Evolutionary conservation across 2,888 invertebrate genomes (phyloP), one percentile per base, ranked within the genome.

Genomic region (Gymnosoma rotundatum): DNA sequence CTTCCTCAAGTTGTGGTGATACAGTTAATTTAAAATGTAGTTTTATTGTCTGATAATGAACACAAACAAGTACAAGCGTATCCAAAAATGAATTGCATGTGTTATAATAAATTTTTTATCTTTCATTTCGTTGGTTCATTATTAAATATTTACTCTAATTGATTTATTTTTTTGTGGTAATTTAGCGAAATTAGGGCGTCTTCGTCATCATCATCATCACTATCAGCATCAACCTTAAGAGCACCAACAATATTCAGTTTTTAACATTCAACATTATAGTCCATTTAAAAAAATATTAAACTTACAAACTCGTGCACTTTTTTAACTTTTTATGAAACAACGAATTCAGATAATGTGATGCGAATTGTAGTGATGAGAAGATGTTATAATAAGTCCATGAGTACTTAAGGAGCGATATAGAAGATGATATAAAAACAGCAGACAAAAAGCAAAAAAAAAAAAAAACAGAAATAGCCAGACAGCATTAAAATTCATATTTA

Each of bases 141-240:
- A 63, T 72, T 79, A 72, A n/a, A 61, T 56, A 76, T 83, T 79
- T 80, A 61, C 79, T 80, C 70, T 84, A 84, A 84, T 84, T 84
- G 81, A 84, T 72, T 75, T 83, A 76, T 81, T 80, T 42, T 80
- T 83, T 66, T 83, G 67, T 74, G 78, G 84, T 78, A 84, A 84
- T 84, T 84, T 81, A 70, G 78, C 69, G 61, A 84, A 84, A 84
- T 81, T 81, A 84, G 84, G 84, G 84, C 84, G 84, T 84, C 74
- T 70, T 81, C 84, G 42, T 67, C 73, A 50, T 70, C 63, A 76
- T 61, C 69, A 75, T 38, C 63, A 69, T 25, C 60, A 48, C 6
- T 25, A 66, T 3, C 25, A 20, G 9, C 48, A 48, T n/a, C n/a
- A 52, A 18, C 7, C 42, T 42, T 42, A 42, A 42, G 12, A 42